Percentiles rank a stretch among this genome's conserved stretches.
phyloP scores from a whole-genome alignment of 2,797 vertebrate genomes.

The Melanotaenia boesemani region DNA sequence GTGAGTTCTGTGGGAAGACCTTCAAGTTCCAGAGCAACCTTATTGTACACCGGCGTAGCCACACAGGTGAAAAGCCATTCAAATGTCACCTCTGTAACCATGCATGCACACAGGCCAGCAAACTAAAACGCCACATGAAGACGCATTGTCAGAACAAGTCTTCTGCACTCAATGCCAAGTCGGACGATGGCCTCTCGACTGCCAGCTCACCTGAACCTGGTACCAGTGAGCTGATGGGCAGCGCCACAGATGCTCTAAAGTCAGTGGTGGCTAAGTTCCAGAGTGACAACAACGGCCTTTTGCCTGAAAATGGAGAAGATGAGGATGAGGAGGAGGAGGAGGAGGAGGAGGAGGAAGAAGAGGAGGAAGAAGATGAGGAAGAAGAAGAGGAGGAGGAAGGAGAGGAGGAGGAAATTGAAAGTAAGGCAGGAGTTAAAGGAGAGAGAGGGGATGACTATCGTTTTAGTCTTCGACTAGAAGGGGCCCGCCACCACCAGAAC shows the following conservation, averaged over 20 bases:
- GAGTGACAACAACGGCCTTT: conserved; percentile 92
- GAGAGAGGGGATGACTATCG: conserved; percentile 87
- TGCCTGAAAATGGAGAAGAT: conserved; percentile 93
- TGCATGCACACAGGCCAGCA: conserved; percentile 98
- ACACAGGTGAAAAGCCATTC: conserved; percentile 98
- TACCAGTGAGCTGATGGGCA: conserved; percentile 93
- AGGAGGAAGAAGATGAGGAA: conserved; percentile 91
- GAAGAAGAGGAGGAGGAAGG: conserved; percentile 88
- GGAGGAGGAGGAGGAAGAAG: conserved; percentile 94
- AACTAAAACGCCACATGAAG: conserved; percentile 99
- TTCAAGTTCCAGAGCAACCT: conserved; percentile 99
- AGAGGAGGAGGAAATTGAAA: conserved; percentile 91
- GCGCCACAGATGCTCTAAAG: conserved; percentile 95
- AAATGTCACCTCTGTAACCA: conserved; percentile 99
- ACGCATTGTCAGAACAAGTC: conserved; percentile 97
- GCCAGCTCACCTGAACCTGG: conserved; percentile 96
- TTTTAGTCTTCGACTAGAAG: conserved; percentile 93
- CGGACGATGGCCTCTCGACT: conserved; percentile 93
- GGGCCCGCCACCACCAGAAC: conserved; percentile 95
- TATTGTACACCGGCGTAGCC: conserved; percentile 97
- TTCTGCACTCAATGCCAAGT: conserved; percentile 91
- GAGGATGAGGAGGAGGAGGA: conserved; percentile 96
- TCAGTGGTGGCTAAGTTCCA: conserved; percentile 98
- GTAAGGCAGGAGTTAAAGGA: conserved; percentile 77
- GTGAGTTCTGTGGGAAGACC: conserved; percentile 98